Conservation (phyloP, 1,140 invertebrate genomes). For the Heliothis virescens region DNA sequence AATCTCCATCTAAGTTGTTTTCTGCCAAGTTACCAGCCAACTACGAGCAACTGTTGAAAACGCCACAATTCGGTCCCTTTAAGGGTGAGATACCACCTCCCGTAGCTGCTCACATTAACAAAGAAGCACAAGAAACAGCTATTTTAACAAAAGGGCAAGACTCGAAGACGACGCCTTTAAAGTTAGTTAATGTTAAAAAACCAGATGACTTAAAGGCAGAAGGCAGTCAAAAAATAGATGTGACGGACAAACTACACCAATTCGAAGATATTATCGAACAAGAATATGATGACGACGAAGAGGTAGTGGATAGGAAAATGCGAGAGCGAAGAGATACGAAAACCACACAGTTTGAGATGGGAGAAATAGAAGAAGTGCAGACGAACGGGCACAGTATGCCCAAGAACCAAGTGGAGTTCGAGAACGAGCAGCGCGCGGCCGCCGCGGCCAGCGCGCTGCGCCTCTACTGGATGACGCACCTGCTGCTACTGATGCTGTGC, state of each 20-base stretch:
- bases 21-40: constrained; percentile 87
- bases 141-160: constrained; percentile 41
- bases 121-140: constrained; percentile 46
- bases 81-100: constrained; percentile 89
- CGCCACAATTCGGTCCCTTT: constrained; percentile 90
- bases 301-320: constrained; percentile 53
- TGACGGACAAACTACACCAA: constrained; percentile 27
- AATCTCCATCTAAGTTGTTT: constrained; percentile 74
- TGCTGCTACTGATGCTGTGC: constrained; percentile 62
- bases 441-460: constrained; percentile 7
- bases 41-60: constrained; percentile 87
- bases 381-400: constrained; percentile 58
- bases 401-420: constrained; percentile 71
- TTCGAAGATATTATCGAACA: constrained; percentile 50
- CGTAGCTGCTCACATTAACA: constrained; percentile 69
- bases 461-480: constrained; percentile 46
- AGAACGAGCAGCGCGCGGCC: constrained; percentile 20
- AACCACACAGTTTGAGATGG: constrained; percentile 70
- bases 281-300: constrained; percentile 66
- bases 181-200: constrained; percentile 67
- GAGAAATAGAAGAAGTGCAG: constrained; percentile 61
- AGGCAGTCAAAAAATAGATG: constrained; percentile 69
- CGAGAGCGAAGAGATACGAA: constrained; percentile 72
- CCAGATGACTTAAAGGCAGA: constrained; percentile 62
- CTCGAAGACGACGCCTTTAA: constrained; percentile 67